These are phyloP conservation scores for Actinopyga echinites DNA, from an alignment of 53 echinoderm and acorn worm genomes.

Conservation along the genomic window DNA sequence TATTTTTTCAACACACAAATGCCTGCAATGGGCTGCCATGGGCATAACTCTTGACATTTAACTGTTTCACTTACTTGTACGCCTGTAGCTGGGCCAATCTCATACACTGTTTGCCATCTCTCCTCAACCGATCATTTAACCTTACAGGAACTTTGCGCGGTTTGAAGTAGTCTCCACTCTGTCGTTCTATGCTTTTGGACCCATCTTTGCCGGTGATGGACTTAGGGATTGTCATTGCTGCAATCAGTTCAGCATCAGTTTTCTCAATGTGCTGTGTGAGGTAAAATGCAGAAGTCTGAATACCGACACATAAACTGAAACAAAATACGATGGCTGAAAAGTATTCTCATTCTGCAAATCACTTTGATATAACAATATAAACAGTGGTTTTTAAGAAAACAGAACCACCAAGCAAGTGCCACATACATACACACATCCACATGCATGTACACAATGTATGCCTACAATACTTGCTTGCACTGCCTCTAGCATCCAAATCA, in stretches of 20 bases:
- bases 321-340: too few relatives aligned
- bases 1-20: too few relatives aligned
- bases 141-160: conserved; percentile 60
- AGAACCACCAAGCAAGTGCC: too few relatives aligned
- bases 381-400: too few relatives aligned
- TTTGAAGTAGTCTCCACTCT: conserved; percentile 28
- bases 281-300: background rate
- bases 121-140: conserved; percentile 87
- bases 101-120: conserved; percentile 80
- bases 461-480: too few relatives aligned
- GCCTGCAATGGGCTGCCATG: background rate
- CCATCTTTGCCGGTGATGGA: conserved; percentile 14
- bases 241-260: conserved; percentile 9
- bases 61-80: conserved; percentile 70
- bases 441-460: too few relatives aligned
- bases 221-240: conserved; percentile 15
- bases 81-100: conserved; percentile 93
- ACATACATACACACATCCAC: too few relatives aligned
- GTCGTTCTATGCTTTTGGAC: background rate
- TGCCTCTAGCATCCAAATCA: too few relatives aligned
- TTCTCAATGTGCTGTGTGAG: conserved; percentile 9
- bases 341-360: too few relatives aligned
- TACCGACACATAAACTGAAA: too few relatives aligned
- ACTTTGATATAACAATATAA: too few relatives aligned
- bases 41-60: too few relatives aligned